phyloP scores from a whole-genome alignment of 2,797 vertebrate genomes.

The Yasuhikotakia modesta region DNA sequence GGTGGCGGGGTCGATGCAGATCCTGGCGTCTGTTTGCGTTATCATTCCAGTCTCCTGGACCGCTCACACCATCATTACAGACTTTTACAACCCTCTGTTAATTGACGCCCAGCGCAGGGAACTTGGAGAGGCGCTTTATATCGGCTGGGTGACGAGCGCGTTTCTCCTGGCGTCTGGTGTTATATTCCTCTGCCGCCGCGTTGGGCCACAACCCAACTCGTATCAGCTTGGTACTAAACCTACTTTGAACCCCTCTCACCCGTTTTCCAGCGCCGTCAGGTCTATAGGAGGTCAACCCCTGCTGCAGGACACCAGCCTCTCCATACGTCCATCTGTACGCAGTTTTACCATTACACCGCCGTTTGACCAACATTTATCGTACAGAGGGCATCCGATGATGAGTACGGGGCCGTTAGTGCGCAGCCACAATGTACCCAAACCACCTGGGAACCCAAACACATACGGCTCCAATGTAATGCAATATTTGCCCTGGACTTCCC shows the following conservation, averaged over 20 bases:
- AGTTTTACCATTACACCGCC: conserved; percentile 48
- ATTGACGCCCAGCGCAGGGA: conserved; percentile 71
- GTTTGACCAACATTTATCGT: conserved; percentile 53
- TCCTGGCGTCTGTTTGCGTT: conserved; percentile 78
- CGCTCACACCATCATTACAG: conserved; percentile 69
- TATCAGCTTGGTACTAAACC: conserved; percentile 54
- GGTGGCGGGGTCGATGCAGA: conserved; percentile 79
- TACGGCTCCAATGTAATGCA: conserved; percentile 54
- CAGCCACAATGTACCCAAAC: conserved; percentile 38
- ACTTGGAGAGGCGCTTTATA: conserved; percentile 79
- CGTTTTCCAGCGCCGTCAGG: conserved; percentile 61
- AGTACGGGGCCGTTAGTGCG: conserved; percentile 57
- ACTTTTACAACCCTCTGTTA: conserved; percentile 75
- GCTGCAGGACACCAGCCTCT: conserved; percentile 42
- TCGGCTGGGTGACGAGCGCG: conserved; percentile 75
- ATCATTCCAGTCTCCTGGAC: conserved; percentile 80
- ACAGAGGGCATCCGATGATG: conserved; percentile 46
- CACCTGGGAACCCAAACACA: conserved; percentile 51
- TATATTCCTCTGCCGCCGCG: conserved; percentile 76
- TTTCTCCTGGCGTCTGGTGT: conserved; percentile 74
- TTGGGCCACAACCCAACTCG: conserved; percentile 60
- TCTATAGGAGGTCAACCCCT: conserved; percentile 47
- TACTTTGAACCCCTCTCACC: conserved; percentile 61
- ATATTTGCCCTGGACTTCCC: conserved; percentile 56
- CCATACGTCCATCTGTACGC: conserved; percentile 53